Percentiles rank a stretch among this genome's conserved stretches.
Conservation (phyloP, 1,140 invertebrate genomes). For the Diplogasteroides magnus region DNA sequence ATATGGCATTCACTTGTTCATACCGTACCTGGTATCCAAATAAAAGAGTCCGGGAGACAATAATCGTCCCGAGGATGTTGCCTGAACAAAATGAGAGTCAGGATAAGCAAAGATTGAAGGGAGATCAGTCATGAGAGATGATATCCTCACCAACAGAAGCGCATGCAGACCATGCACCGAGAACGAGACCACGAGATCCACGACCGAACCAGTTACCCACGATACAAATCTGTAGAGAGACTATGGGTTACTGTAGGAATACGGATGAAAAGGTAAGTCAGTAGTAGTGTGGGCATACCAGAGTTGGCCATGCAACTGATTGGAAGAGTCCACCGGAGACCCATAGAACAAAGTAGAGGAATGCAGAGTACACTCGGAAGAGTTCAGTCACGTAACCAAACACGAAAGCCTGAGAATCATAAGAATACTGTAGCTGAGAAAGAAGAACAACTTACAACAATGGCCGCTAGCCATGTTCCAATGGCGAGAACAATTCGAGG, state of each 20-base stretch:
- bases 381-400: conserved; percentile 24
- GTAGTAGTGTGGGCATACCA: conserved; percentile 1
- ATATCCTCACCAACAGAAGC: conserved; percentile 60
- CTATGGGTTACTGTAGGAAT: no score
- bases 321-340: conserved; percentile 22
- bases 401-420: conserved; percentile 8
- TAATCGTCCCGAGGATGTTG: conserved; percentile 60
- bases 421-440: background rate
- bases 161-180: conserved; percentile 61
- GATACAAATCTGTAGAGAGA: conserved; percentile 40
- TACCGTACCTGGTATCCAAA: conserved; percentile 58
- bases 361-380: conserved; percentile 8
- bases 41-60: conserved; percentile 57
- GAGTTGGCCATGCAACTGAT: conserved; percentile 27
- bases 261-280: background rate
- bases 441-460: conserved; percentile 5
- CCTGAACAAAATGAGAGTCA: no score
- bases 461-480: conserved; percentile 23
- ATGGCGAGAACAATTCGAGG: conserved; percentile 20
- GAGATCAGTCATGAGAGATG: no score
- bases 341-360: conserved; percentile 21
- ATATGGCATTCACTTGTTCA: background rate
- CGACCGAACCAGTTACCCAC: conserved; percentile 59
- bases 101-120: no score
- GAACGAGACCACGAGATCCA: conserved; percentile 58